Percentiles rank a stretch among this genome's conserved stretches.
Evolutionary conservation across 2,888 invertebrate genomes (phyloP).

Genomic region (Pseudoips prasinana): DNA sequence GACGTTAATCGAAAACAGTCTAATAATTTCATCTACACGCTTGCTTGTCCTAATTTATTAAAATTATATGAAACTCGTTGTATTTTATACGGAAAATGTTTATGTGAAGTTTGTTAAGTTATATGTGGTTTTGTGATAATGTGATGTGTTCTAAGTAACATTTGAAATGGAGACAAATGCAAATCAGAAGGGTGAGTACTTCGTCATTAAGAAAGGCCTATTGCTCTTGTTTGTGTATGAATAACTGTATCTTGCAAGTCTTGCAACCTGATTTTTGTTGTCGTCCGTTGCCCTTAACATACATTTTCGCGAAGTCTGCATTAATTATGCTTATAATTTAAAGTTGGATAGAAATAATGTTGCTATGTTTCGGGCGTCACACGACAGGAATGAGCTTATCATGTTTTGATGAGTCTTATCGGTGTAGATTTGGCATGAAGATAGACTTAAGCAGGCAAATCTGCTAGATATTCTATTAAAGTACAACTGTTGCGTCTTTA

Average conservation of each 20-base stretch:
- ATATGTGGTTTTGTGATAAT: constrained; percentile 58
- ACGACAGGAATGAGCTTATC: constrained; percentile 33
- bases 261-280: constrained; percentile 60
- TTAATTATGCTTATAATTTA: constrained; percentile 3
- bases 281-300: constrained; percentile 41
- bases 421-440: constrained; percentile 20
- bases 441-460: constrained; percentile 19
- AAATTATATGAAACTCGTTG: constrained; percentile 28
- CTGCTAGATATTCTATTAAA: constrained; percentile 20
- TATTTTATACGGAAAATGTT: constrained; percentile 27
- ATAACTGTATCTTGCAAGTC: constrained; percentile 68
- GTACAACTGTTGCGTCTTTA: constrained; percentile 18
- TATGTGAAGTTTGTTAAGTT: constrained; percentile 21
- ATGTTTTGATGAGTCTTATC: constrained; percentile 39
- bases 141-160: constrained; percentile 58
- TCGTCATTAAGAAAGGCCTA: constrained; percentile 38
- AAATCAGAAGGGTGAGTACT: constrained; percentile 73
- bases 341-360: constrained; percentile 4
- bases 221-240: constrained; percentile 71
- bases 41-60: constrained; percentile 49
- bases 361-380: constrained; percentile 27
- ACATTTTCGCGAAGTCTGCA: constrained; percentile 16
- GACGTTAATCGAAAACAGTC: constrained; percentile 48
- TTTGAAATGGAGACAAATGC: constrained; percentile 73
- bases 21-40: constrained; percentile 32